phyloP scores from a whole-genome alignment of 2,113 vertebrate species.

The Semnornis frantzii region DNA sequence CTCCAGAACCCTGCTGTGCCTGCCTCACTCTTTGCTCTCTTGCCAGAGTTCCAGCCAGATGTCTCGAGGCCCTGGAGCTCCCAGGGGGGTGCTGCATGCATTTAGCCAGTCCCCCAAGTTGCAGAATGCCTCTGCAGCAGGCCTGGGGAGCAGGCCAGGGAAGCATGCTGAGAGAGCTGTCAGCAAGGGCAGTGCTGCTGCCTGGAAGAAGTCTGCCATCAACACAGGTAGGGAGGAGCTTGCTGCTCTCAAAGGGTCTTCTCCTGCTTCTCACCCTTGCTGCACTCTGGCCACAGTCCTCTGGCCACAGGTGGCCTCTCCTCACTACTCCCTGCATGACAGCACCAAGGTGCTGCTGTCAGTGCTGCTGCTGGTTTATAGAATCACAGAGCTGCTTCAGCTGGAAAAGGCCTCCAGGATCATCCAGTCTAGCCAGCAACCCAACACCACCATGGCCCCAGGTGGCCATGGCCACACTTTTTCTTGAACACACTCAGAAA shows the following conservation, averaged over 20 bases:
- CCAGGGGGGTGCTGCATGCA: conserved; percentile 83
- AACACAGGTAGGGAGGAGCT: conserved; percentile 81
- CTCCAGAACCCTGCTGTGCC: rapidly evolving
- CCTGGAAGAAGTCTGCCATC: conserved; percentile 91
- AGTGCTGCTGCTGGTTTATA: too few relatives aligned
- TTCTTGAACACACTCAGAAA: too few relatives aligned
- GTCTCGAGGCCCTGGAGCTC: conserved; percentile 79
- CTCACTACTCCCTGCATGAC: not conserved
- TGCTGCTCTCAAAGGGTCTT: too few relatives aligned
- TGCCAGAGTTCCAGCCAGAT: conserved; percentile 82
- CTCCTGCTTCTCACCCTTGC: not conserved
- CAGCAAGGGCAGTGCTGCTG: conserved; percentile 77
- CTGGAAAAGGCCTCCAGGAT: too few relatives aligned
- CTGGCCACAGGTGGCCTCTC: not conserved
- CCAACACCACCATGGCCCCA: too few relatives aligned
- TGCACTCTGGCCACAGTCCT: not conserved
- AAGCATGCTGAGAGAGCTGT: conserved; percentile 85
- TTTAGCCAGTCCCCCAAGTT: conserved; percentile 90
- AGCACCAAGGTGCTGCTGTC: not conserved
- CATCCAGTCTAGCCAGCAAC: too few relatives aligned
- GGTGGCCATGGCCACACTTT: too few relatives aligned
- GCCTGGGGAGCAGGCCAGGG: conserved; percentile 84
- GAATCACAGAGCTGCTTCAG: too few relatives aligned
- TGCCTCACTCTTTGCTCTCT: not conserved
- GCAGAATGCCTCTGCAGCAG: conserved; percentile 82